Evolutionary conservation across 2,797 vertebrate genomes (phyloP).

Genomic region (Petrocephalus schoutedeni): DNA sequence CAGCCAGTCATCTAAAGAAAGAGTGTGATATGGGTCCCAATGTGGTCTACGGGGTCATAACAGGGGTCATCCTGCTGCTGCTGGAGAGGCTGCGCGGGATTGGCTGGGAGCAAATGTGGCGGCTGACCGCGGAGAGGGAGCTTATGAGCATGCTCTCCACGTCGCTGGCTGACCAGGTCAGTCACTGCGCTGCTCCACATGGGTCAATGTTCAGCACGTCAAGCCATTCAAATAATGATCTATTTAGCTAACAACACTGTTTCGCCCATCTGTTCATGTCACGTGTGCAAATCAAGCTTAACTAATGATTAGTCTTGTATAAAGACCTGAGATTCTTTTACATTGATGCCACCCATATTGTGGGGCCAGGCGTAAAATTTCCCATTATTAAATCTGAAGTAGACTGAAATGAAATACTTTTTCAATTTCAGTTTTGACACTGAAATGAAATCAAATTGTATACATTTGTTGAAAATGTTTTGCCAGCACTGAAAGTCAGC

Average conservation of each 20-base stretch:
- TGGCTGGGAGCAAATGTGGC: constrained; percentile 93
- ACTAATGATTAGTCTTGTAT: not conserved
- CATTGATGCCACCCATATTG: not conserved
- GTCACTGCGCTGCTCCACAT: not conserved
- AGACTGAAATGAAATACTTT: not conserved
- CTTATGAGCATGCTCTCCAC: constrained; percentile 90
- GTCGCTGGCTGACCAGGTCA: constrained; percentile 89
- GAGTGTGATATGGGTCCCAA: not conserved
- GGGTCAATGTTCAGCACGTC: not conserved
- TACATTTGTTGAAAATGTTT: not conserved
- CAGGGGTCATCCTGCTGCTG: constrained; percentile 87
- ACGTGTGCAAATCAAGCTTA: not conserved
- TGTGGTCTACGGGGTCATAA: not conserved
- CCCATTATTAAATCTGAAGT: not conserved
- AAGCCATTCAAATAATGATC: not conserved
- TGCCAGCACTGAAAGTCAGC: not conserved
- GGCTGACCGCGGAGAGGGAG: constrained; percentile 75
- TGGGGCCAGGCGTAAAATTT: not conserved
- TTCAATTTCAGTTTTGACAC: not conserved
- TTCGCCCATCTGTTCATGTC: not conserved
- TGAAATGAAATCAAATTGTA: not conserved
- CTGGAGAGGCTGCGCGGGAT: constrained; percentile 76
- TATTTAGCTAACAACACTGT: not conserved
- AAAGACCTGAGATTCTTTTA: not conserved
- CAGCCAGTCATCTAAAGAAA: not conserved